Evolutionary conservation across 64 coral and sea anemone species (phyloP).

Genomic region (Montipora capricornis): DNA sequence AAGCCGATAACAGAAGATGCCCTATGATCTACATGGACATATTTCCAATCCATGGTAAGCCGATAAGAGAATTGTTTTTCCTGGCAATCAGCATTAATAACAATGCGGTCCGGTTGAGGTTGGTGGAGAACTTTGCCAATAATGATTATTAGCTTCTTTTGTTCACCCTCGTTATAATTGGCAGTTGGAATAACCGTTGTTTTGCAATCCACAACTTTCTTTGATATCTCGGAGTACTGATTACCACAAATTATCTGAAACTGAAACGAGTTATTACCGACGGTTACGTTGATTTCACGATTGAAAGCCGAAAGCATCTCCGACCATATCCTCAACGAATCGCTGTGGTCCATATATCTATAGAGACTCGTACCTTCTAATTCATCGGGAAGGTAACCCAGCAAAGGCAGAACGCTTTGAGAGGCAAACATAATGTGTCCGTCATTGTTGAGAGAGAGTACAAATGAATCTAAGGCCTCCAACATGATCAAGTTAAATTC

Average conservation of each 20-base stretch:
- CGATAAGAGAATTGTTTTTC: slow-evolving; percentile 49
- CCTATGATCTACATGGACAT: slow-evolving; percentile 23
- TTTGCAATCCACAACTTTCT: background rate
- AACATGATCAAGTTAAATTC: slow-evolving; percentile 50
- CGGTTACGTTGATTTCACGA: background rate
- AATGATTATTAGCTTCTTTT: background rate
- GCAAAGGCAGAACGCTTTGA: slow-evolving; percentile 28
- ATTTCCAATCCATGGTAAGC: slow-evolving; percentile 61
- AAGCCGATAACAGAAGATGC: slow-evolving; percentile 37
- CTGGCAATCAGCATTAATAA: background rate
- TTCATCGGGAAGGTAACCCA: slow-evolving; percentile 39
- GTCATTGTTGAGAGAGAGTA: slow-evolving; percentile 12
- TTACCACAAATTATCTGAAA: slow-evolving; percentile 5
- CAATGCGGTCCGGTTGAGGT: slow-evolving; percentile 25
- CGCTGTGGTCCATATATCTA: background rate
- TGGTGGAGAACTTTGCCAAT: background rate
- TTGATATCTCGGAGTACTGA: background rate
- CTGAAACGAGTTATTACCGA: background rate
- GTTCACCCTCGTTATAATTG: background rate
- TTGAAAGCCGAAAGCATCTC: background rate
- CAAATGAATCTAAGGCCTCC: slow-evolving; percentile 48
- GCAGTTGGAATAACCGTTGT: background rate
- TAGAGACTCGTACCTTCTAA: background rate
- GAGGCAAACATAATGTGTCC: slow-evolving; percentile 57
- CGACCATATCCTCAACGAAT: slow-evolving; percentile 5